Conservation (phyloP, 2,888 invertebrate species). For the Plusia festucae region DNA sequence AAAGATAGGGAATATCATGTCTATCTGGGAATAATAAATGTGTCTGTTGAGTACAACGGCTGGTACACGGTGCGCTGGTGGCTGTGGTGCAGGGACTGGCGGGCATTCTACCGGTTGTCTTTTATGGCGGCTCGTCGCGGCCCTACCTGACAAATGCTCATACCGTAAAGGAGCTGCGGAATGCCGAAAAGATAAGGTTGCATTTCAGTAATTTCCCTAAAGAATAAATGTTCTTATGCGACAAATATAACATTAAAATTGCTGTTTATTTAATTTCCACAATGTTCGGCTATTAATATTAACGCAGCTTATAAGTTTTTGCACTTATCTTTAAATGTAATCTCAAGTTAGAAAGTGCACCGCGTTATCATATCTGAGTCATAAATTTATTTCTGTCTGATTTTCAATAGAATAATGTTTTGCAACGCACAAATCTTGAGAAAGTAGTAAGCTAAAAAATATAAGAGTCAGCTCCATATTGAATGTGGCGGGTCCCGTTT, state of each 20-base stretch:
- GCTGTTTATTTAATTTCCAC: background rate
- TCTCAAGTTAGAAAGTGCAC: constrained; percentile 44
- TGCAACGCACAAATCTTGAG: constrained; percentile 47
- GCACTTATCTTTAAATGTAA: constrained; percentile 6
- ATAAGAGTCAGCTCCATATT: constrained; percentile 66
- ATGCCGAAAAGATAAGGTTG: constrained; percentile 56
- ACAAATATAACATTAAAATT: constrained; percentile 2
- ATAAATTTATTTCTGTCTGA: constrained; percentile 38
- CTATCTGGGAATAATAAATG: constrained; percentile 56
- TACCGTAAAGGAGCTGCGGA: constrained; percentile 48
- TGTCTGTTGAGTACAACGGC: constrained; percentile 50
- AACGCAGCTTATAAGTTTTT: constrained; percentile 8
- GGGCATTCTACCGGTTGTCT: constrained; percentile 77
- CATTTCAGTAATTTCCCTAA: constrained; percentile 40
- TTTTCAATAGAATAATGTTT: constrained; percentile 49
- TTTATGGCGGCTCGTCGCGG: constrained; percentile 71
- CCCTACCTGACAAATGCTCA: constrained; percentile 62
- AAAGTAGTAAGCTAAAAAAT: constrained; percentile 65
- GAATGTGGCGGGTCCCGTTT: constrained; percentile 60
- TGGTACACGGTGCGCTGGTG: constrained; percentile 53
- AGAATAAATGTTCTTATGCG: constrained; percentile 12
- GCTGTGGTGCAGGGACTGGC: constrained; percentile 50
- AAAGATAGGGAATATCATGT: constrained; percentile 53
- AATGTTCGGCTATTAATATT: constrained; percentile 5
- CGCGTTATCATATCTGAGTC: constrained; percentile 36